Percentiles rank a stretch among this genome's conserved stretches.
Conservation (phyloP, 2,113 vertebrate genomes). For the Cranoglanis bouderius region DNA sequence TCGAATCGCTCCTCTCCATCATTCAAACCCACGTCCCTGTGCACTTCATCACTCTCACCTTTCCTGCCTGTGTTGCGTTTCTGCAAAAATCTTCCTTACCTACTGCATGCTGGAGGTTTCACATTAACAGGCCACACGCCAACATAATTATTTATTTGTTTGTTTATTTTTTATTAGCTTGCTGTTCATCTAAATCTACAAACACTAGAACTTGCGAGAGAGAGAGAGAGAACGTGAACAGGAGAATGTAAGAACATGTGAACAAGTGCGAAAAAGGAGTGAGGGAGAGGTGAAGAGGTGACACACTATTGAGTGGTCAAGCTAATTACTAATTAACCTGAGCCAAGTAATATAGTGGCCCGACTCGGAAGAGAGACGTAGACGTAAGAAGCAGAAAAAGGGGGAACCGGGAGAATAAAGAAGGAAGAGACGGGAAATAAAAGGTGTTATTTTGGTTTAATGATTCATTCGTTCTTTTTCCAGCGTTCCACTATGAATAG, state of each 20-base stretch:
- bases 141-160: too few species aligned
- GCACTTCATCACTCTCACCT: background rate
- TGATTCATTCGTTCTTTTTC: background rate
- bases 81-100: background rate
- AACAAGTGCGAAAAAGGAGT: background rate
- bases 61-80: too few species aligned
- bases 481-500: background rate
- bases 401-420: background rate
- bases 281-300: background rate
- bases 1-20: background rate
- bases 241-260: background rate
- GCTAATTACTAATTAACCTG: slow-evolving; percentile 8
- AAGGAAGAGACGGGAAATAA: background rate
- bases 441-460: background rate
- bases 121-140: background rate
- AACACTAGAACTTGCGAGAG: background rate
- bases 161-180: too few species aligned
- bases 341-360: background rate
- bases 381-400: background rate
- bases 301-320: background rate
- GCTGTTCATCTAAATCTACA: background rate
- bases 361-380: background rate
- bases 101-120: too few species aligned
- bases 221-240: background rate
- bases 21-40: background rate